A percentile compares a stretch with the other conserved stretches of the same genome.
These are phyloP conservation scores for Seladonia tumulorum DNA, from an alignment of 2,888 invertebrate species.

Conservation along the genomic window DNA sequence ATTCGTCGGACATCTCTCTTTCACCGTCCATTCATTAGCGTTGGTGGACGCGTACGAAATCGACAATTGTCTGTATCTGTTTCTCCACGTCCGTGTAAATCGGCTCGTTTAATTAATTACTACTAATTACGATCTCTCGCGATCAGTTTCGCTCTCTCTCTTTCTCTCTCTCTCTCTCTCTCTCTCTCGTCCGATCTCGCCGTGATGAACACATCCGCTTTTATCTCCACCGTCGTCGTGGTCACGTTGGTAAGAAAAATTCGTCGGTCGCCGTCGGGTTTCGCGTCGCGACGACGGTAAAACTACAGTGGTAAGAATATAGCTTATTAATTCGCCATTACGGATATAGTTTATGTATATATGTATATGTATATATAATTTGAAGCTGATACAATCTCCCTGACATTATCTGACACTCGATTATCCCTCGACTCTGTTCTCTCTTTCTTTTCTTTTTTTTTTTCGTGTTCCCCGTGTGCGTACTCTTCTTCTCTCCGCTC, in stretches of 20 bases:
- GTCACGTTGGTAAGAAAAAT: slow-evolving; percentile 65
- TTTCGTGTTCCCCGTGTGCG: slow-evolving; percentile 41
- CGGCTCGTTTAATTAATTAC: slow-evolving; percentile 35
- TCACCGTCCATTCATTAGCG: slow-evolving; percentile 13
- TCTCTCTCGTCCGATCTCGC: slow-evolving; percentile 48
- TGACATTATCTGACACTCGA: slow-evolving; percentile 37
- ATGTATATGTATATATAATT: slow-evolving; percentile 58
- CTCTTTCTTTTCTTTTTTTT: not conserved
- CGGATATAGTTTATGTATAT: slow-evolving; percentile 52
- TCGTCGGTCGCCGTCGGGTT: slow-evolving; percentile 42
- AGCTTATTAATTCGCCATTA: slow-evolving; percentile 62
- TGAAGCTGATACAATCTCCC: slow-evolving; percentile 64
- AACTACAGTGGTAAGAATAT: slow-evolving; percentile 53
- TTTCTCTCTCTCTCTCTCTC: not conserved
- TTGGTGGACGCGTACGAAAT: slow-evolving; percentile 49
- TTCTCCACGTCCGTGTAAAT: slow-evolving; percentile 49
- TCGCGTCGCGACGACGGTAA: slow-evolving; percentile 38
- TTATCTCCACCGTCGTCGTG: slow-evolving; percentile 49
- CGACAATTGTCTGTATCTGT: slow-evolving; percentile 41
- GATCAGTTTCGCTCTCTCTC: not conserved
- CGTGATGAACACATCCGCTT: slow-evolving; percentile 60
- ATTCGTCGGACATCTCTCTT: slow-evolving; percentile 19
- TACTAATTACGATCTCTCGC: slow-evolving; percentile 35
- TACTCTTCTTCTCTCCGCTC: slow-evolving; percentile 42
- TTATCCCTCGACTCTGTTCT: slow-evolving; percentile 10